Base-by-base conservation (phyloP, 2,113 vertebrate genomes). In the Leptosomus discolor region DNA sequence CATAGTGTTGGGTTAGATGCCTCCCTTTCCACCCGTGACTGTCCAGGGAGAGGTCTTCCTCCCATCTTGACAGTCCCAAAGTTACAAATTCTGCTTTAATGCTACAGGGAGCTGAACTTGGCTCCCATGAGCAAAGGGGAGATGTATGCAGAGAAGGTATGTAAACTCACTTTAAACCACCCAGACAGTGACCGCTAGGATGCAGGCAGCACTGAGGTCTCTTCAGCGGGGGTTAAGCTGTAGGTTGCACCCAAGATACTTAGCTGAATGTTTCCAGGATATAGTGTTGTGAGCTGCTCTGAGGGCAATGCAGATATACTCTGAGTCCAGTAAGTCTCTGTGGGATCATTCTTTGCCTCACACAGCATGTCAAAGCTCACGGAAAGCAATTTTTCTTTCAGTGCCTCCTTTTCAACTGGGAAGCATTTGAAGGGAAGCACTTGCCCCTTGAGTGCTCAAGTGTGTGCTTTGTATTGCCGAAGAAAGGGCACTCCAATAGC, bases 381-480 rank as follows among this genome's bases (percentile, higher is more conserved):
- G 0, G 91, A 95, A 94, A 96, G 74, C 84, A 95, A 94, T 97
- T 97, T 97, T 94, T 96, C 89, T 88, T 96, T 95, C 93, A 82
- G 69, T 87, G 65, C 89, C 91, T 94, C 65, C 77, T 95, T 96
- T 96, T 96, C 95, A 94, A 2, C 86, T 76, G 91, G 87, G 97
- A 86, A 95, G 37, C 37, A 67, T 93, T 92, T 80, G 92, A 96
- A 94, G 71, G 68, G 74, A 96, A 97, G 84, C 30, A 85, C 91
- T 97, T 95, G 84, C 84, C 93, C 84, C 96, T 96, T 97, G 96
- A 97, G 94, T 94, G 93, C 93, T 96, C 94, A 97, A 96, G 93
- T 95, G 95, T 92, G 91, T 91, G 92, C 84, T 95, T 94, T 87
- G 87, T 93, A 91, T 95, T 97, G 88, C 81, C 81, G 94, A 85